phyloP scores from a whole-genome alignment of 2,113 vertebrate genomes.

The Sphaerodactylus townsendi region DNA sequence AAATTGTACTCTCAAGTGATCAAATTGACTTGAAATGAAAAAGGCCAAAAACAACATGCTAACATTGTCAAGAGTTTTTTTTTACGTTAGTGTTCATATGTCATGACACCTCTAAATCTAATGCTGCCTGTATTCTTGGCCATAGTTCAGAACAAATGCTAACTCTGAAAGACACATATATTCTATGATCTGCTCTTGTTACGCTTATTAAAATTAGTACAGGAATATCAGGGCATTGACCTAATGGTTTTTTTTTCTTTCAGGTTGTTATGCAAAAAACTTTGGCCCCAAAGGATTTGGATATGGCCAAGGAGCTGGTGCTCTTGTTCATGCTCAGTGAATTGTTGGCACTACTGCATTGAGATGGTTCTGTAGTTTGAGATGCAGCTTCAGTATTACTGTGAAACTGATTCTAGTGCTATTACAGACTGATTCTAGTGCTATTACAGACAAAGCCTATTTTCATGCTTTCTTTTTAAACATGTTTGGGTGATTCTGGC shows the following conservation, averaged over 20 bases:
- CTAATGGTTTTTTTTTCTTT: conserved; percentile 14
- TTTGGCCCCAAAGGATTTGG: conserved; percentile 87
- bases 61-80: neutral
- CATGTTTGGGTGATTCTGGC: conserved; percentile 26
- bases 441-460: conserved; percentile 35
- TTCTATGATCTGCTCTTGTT: neutral
- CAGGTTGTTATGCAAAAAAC: conserved; percentile 86
- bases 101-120: neutral
- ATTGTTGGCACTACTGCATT: neutral
- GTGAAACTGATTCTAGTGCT: conserved; percentile 64
- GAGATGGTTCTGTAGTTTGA: conserved; percentile 5
- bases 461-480: neutral
- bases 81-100: neutral
- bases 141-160: no score
- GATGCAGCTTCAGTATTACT: conserved; percentile 55
- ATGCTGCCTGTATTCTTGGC: neutral
- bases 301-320: conserved; percentile 83
- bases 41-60: neutral
- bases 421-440: conserved; percentile 42
- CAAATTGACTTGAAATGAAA: neutral
- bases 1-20: neutral
- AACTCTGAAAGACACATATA: neutral
- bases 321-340: conserved; percentile 83
- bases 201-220: neutral
- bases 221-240: neutral